Evolutionary conservation across 2,888 invertebrate species (phyloP), one percentile per base, ranked within the genome.

Genomic region (Chironomus riparius): DNA sequence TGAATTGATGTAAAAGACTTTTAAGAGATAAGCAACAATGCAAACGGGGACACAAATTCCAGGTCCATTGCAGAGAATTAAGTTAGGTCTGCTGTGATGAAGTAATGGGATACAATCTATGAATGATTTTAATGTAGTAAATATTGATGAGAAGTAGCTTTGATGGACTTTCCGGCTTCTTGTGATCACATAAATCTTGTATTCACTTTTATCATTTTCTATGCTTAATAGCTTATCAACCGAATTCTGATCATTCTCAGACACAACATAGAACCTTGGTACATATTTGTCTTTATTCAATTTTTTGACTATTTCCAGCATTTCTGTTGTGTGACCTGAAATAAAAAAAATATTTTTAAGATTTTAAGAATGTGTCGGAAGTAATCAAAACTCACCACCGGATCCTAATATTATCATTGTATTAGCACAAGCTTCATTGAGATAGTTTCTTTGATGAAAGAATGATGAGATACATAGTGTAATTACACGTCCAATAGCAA

Each of bases 21-120:
- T 91, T 78, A 92, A 85, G 0, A 95, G 69, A 81, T 93, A 92
- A 15, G 91, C 91, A 75, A 92, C 87, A 76, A 92, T 79, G 85
- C 96, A 96, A 76, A 97, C 86, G 3, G 98, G 98, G 77, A 99
- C 88, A 83, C 98, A 98, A 5, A 97, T 98, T 6, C 98, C 98
- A 65, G 98, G 98, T 0, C 99, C 98, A 86, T 98, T 97, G 84
- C 94, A 95, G 70, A 96, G 85, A 79, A 96, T 87, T 79, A 97
- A 82, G 82, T 95, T 90, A 0, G 98, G 97, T 78, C 87, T 87
- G 79, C 90, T 87, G 70, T 84, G 86, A 79, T 88, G 86, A 47
- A 95, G 83, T 15, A 94, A 79, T 77, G 92, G 92, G 80, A 93
- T 82, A 74, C 91, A 89, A 79, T 87, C 86, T 0, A 91, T 77